Evolutionary conservation across 2,113 vertebrate genomes (phyloP).

Genomic region (Cygnus buccinator): DNA sequence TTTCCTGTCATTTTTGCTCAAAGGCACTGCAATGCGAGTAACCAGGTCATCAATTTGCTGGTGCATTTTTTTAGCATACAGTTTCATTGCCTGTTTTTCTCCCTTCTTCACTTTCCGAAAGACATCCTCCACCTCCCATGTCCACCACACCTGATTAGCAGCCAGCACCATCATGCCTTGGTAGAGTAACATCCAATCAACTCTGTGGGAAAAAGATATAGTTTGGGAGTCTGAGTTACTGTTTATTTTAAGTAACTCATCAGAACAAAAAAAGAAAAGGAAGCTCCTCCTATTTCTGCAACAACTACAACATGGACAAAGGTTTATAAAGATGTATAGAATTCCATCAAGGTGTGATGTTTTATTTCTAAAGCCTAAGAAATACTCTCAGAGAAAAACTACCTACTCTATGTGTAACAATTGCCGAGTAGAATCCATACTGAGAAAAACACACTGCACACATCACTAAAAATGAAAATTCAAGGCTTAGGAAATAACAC

Average conservation of each 20-base stretch:
- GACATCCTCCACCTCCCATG: constrained; percentile 94
- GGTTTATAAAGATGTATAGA: neutral
- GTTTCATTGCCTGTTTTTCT: constrained; percentile 89
- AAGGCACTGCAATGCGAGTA: constrained; percentile 81
- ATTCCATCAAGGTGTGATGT: neutral
- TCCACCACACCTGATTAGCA: constrained; percentile 98
- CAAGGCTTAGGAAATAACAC: neutral
- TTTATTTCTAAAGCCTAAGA: neutral
- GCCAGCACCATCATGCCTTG: constrained; percentile 97
- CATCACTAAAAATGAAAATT: neutral
- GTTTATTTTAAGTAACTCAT: neutral
- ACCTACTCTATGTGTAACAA: neutral
- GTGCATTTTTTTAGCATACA: constrained; percentile 89
- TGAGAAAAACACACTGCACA: neutral
- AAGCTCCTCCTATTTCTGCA: neutral
- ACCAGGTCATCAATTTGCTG: constrained; percentile 91
- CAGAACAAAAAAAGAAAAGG: neutral
- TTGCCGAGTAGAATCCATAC: neutral
- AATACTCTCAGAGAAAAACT: neutral
- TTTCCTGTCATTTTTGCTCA: constrained; percentile 88
- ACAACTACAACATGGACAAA: neutral
- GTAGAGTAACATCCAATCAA: constrained; percentile 95
- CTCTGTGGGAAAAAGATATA: constrained; percentile 55
- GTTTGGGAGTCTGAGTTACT: neutral
- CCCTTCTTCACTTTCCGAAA: constrained; percentile 85